Percentiles rank a stretch among this genome's conserved stretches.
phyloP scores from a whole-genome alignment of 2,113 vertebrate species.

The Tetraodon nigroviridis region DNA sequence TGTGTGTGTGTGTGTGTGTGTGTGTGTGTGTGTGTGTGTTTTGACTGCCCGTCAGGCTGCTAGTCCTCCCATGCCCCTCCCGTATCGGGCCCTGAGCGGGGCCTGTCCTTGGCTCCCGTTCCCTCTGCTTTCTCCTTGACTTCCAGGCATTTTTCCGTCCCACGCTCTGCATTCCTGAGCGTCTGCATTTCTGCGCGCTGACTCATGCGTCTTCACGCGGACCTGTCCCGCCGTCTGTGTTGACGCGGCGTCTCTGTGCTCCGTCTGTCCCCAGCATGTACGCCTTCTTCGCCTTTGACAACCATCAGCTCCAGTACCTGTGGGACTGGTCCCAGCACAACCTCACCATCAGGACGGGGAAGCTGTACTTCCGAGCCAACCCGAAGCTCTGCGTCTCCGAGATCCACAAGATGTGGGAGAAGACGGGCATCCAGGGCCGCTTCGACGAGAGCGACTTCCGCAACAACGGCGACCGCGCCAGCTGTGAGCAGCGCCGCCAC shows the following conservation, averaged over 20 bases:
- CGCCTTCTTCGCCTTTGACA: constrained; percentile 90
- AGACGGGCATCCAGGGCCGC: constrained; percentile 83
- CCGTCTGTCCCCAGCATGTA: constrained; percentile 77
- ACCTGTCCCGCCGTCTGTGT: neutral
- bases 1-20: constrained; percentile 14
- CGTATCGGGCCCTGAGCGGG: too few species aligned
- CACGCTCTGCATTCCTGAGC: constrained; percentile 56
- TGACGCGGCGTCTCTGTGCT: neutral
- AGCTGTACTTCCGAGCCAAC: constrained; percentile 90
- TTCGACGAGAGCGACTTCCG: constrained; percentile 84
- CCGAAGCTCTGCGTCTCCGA: constrained; percentile 92
- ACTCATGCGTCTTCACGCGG: neutral
- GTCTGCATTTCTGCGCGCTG: constrained; percentile 53
- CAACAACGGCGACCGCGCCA: constrained; percentile 91
- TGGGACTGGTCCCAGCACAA: constrained; percentile 99
- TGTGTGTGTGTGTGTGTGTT: too few species aligned
- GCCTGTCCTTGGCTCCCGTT: constrained; percentile 53
- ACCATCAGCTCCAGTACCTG: constrained; percentile 94
- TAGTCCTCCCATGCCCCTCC: too few species aligned
- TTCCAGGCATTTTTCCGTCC: constrained; percentile 57
- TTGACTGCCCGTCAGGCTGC: too few species aligned
- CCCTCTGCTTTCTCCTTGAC: constrained; percentile 54
- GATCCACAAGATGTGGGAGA: constrained; percentile 93
- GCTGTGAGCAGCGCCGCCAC: constrained; percentile 77
- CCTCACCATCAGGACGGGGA: constrained; percentile 87